Percentiles rank a stretch among this genome's conserved stretches.
These are phyloP conservation scores for Pantherophis guttatus DNA, from an alignment of 2,113 vertebrate genomes.

Conservation along the genomic window DNA sequence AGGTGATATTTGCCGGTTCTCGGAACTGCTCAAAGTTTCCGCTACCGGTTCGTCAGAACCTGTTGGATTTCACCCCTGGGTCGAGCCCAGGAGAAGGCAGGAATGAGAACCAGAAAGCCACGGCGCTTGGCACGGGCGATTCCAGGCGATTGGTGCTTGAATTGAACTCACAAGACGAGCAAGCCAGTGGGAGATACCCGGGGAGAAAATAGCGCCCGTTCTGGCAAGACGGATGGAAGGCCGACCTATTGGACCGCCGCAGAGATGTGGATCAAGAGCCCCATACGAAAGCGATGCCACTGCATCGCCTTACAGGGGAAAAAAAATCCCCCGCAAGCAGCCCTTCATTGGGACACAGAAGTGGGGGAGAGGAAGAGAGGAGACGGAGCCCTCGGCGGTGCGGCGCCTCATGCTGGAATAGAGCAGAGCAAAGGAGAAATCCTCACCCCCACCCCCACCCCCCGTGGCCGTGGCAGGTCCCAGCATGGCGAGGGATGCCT, in stretches of 20 bases:
- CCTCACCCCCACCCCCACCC: slow-evolving; percentile 39
- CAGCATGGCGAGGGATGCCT: slow-evolving; percentile 80
- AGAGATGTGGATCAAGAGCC: not conserved
- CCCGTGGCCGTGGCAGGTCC: slow-evolving; percentile 79
- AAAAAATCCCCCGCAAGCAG: too few relatives aligned
- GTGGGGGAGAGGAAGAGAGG: not conserved
- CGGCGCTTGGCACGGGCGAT: not conserved
- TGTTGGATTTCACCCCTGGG: too few relatives aligned
- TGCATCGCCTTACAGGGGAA: not conserved
- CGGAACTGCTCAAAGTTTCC: too few relatives aligned
- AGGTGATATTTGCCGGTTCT: too few relatives aligned
- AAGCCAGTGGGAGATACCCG: not conserved
- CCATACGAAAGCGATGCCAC: not conserved
- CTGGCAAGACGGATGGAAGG: not conserved
- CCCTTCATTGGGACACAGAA: not conserved
- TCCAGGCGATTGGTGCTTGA: not conserved
- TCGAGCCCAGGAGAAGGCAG: too few relatives aligned
- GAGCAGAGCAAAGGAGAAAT: slow-evolving; percentile 45
- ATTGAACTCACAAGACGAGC: not conserved
- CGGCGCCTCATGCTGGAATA: not conserved
- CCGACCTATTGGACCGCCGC: not conserved
- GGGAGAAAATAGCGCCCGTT: not conserved
- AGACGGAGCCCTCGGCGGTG: not conserved
- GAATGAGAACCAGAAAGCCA: not conserved
- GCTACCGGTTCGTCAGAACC: too few relatives aligned